Conservation (phyloP, 1,140 invertebrate species). For the Aphelenchoides avenae region DNA sequence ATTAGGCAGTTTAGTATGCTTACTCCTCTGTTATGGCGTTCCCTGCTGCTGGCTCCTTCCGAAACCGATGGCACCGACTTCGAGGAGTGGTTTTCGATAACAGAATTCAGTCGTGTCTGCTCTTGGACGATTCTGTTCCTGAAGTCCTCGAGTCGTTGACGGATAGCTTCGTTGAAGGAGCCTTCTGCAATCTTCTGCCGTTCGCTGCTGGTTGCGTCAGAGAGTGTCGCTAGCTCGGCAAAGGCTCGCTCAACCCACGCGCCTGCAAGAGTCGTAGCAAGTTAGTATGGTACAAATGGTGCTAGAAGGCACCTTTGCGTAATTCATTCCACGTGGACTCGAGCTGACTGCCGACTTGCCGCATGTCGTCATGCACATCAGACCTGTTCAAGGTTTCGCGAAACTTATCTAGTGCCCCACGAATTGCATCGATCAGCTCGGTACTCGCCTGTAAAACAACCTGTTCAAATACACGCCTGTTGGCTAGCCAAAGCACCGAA, state of each 20-base stretch:
- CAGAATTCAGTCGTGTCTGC: too few species aligned
- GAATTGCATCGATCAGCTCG: slow-evolving; percentile 34
- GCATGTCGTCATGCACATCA: slow-evolving; percentile 1
- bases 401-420: slow-evolving; percentile 24
- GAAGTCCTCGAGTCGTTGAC: too few species aligned
- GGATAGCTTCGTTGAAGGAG: too few species aligned
- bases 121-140: too few species aligned
- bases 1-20: too few species aligned
- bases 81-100: too few species aligned
- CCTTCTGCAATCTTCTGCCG: too few species aligned
- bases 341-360: slow-evolving; percentile 8
- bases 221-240: slow-evolving; percentile 11
- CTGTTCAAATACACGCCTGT: not conserved
- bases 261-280: slow-evolving; percentile 2
- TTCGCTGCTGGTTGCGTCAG: too few species aligned
- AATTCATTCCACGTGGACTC: slow-evolving; percentile 17
- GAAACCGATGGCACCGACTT: too few species aligned
- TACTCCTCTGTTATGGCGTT: too few species aligned
- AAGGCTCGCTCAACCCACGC: slow-evolving; percentile 22
- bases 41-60: too few species aligned
- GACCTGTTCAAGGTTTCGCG: slow-evolving; percentile 15
- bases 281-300: not conserved
- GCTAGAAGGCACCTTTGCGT: slow-evolving; percentile 7
- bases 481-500: too few species aligned
- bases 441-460: slow-evolving; percentile 29